These are phyloP conservation scores for Synanceia verrucosa DNA, from an alignment of 2,797 vertebrate genomes.

Conservation along the genomic window DNA sequence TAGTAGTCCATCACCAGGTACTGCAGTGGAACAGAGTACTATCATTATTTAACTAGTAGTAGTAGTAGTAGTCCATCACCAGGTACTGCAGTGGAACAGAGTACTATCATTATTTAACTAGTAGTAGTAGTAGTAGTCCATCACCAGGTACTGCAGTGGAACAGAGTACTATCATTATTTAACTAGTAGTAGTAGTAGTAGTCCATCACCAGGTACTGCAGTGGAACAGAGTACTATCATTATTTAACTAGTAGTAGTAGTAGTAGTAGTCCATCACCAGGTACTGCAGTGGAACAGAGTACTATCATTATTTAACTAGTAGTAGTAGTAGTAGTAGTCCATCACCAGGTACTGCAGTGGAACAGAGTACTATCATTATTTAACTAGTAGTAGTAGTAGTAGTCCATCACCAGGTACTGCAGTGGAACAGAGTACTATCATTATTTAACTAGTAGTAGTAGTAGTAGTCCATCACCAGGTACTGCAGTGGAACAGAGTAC, in stretches of 20 bases:
- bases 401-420: neutral
- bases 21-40: no score
- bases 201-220: constrained; percentile 88
- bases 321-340: constrained; percentile 91
- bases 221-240: no score
- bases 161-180: no score
- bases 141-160: neutral
- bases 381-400: rapidly evolving
- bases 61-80: constrained; percentile 94
- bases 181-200: constrained; percentile 85
- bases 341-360: constrained; percentile 75
- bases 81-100: neutral
- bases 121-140: neutral
- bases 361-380: no score
- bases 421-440: no score
- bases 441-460: no score
- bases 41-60: no score
- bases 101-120: no score
- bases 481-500: neutral
- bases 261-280: neutral
- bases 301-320: no score
- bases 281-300: no score
- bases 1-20: neutral
- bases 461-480: constrained; percentile 99
- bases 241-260: rapidly evolving